Percentiles rank a stretch among this genome's conserved stretches.
Conservation (phyloP, 2,888 invertebrate species). For the Eilema griseolum region DNA sequence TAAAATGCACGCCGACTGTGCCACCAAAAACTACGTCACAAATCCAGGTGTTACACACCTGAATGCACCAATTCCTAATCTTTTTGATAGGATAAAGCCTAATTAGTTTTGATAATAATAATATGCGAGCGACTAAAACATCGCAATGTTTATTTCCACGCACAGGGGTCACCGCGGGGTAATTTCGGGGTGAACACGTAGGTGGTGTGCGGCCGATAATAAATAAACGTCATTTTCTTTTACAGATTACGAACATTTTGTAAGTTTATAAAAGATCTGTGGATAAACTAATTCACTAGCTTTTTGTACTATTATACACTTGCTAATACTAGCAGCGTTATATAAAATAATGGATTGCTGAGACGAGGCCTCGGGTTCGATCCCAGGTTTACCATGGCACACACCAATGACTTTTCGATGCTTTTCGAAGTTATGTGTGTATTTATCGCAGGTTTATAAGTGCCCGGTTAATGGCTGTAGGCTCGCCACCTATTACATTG, state of each 20-base stretch:
- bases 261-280: background rate
- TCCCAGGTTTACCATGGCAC: too few relatives aligned
- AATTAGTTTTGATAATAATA: background rate
- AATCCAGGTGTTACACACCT: background rate
- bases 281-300: background rate
- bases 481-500: too few relatives aligned
- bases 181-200: background rate
- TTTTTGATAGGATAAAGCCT: background rate
- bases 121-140: background rate
- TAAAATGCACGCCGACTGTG: too few relatives aligned
- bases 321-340: too few relatives aligned
- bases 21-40: too few relatives aligned
- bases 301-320: too few relatives aligned
- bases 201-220: background rate
- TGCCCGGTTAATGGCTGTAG: too few relatives aligned
- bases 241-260: background rate
- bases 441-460: too few relatives aligned
- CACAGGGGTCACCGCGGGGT: background rate
- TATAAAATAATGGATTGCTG: too few relatives aligned
- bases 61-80: background rate
- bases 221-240: background rate
- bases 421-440: too few relatives aligned
- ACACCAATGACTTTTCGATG: too few relatives aligned
- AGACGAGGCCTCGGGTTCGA: too few relatives aligned
- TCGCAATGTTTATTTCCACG: constrained; percentile 4